Base-by-base conservation (phyloP, 2,113 vertebrate species). In the Calyptommatus sinebrachiatus region DNA sequence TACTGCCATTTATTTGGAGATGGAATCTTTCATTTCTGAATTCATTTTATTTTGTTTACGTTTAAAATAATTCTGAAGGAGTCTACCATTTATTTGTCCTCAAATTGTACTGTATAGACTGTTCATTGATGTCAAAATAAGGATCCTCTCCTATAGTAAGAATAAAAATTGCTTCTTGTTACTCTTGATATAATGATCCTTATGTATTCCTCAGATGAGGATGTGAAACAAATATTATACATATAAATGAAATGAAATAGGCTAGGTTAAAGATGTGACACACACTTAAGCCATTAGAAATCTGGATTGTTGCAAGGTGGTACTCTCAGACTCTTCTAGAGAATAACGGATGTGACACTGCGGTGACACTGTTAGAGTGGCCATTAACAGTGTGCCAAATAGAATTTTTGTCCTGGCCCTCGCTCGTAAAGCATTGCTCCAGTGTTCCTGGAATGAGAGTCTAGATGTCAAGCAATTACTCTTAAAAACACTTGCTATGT, bases 311-410 rank as follows among this genome's bases (percentile, higher is more conserved):
- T 90, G 85, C 82, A 86, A 89, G 88, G 88, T 92, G 87, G 91
- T 84, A 83, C 71, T 88, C 87, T 91, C 84, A 57, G 78, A 90
- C 90, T 41, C 88, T 91, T 84, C 85, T 83, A 86, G 62, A 48
- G 82, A 28, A 71, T 60, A 70, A 82, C 83, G 82, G 82, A 89
- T 80, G 88, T 93, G 92, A 93, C 92, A 93, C 88, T 87, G 82
- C 83, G 86, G 79, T 88, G 86, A 89, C 83, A 76, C 73, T 81
- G 81, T 78, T 85, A 85, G 81, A 88, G 82, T 88, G 87, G 87
- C 91, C 90, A 92, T 93, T 93, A 93, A 87, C 92, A 91, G 88
- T 87, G 89, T 93, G 90, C 90, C 92, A 93, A 84, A 91, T 91
- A 90, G 88, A 92, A 92, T 93, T 92, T 63, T 90, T 83, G 65